Base-by-base conservation (phyloP, 2,113 vertebrate genomes). In the Colius striatus region DNA sequence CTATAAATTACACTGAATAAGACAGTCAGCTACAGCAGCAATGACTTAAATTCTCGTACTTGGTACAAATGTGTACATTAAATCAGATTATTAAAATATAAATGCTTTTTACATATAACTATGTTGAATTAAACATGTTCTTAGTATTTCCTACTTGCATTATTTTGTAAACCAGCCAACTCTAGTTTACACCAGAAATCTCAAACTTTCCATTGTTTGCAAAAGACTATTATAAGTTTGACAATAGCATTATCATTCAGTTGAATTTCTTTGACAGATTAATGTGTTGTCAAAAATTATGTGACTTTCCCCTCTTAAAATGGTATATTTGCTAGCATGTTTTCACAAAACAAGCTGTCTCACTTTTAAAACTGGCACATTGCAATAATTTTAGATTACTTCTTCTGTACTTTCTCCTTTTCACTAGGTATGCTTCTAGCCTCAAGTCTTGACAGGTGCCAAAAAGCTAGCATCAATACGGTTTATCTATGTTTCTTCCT, bases 331-430 rank as follows among this genome's bases (percentile, higher is more conserved):
- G 83, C 65, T 90, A 88, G 47, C 30, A 81, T 25, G 60, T 84
- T 92, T 94, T 93, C 19, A 26, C 51, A 89, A 84, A 87, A 71
- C 74, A 84, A 92, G 93, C 38, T 38, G 8, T 55, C 60, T 94
- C 75, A 26, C n/a, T 81, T 93, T 81, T n/a, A 71, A 68, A 83
- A 62, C 48, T 43, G 38, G 25, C 68, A 92, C 47, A 27, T 19
- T 17, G 45, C 38, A 89, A 17, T 34, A 63, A 78, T 67, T 77
- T 74, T 60, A 62, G 81, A 84, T 84, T 16, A 90, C 60, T 20
- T 90, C 38, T 47, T 71, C 75, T 63, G 61, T 84, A 88, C 68
- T 48, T 81, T 23, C 55, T 80, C 61, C 38, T 51, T 43, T n/a
- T 55, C 79, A 60, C 34, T 77, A 84, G 63, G 57, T 48, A 45